Evolutionary conservation across 2,888 invertebrate species (phyloP).

Genomic region (Dromius quadrimaculatus): DNA sequence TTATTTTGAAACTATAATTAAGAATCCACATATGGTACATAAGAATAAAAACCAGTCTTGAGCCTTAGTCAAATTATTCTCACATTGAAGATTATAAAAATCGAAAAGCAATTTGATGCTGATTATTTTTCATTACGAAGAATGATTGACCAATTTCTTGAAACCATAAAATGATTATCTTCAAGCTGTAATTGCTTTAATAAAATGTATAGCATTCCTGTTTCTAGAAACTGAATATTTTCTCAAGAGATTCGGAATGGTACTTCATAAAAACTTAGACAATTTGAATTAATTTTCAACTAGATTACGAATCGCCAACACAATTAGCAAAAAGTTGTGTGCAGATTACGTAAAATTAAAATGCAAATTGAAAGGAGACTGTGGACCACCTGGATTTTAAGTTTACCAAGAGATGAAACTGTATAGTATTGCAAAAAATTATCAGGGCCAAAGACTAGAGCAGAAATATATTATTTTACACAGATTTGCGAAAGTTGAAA

Average conservation of each 20-base stretch:
- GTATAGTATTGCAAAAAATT: no score
- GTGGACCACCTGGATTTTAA: conserved; percentile 11
- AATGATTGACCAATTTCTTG: not conserved
- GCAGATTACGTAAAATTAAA: conserved; percentile 49
- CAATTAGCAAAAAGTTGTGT: conserved; percentile 51
- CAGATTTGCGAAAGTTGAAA: no score
- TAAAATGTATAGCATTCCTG: conserved; percentile 26
- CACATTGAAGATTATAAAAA: no score
- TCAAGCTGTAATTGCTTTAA: not conserved
- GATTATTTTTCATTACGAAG: not conserved
- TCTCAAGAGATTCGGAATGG: conserved; percentile 22
- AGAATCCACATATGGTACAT: no score
- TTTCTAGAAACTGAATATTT: conserved; percentile 19
- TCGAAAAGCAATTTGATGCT: conserved; percentile 10
- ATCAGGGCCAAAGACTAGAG: no score
- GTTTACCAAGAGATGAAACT: no score
- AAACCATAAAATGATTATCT: conserved; percentile 7
- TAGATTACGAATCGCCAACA: conserved; percentile 45
- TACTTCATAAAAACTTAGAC: conserved; percentile 44
- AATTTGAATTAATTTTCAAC: conserved; percentile 46
- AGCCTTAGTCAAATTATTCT: no score
- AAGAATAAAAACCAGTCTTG: no score
- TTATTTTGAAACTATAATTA: no score
- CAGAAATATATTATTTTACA: no score
- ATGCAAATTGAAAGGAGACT: conserved; percentile 33